Evolutionary conservation across 2,113 vertebrate genomes (phyloP).

Genomic region (Myxocyprinus asiaticus): DNA sequence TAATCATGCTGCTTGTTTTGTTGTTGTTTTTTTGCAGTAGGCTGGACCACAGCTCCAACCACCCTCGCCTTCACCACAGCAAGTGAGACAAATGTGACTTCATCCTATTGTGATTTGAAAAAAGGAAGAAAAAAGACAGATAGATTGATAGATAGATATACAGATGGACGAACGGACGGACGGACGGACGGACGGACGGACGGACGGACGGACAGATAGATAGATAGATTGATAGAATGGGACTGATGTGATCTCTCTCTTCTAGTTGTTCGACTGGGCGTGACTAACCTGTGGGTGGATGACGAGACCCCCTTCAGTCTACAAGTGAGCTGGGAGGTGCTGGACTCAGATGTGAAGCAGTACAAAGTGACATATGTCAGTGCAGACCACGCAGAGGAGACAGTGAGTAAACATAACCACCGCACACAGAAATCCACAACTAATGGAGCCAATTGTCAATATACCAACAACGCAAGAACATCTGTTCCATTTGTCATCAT

Average conservation of each 20-base stretch:
- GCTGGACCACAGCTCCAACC: slow-evolving; percentile 67
- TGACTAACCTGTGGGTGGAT: slow-evolving; percentile 83
- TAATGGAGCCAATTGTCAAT: background rate
- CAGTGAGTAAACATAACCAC: slow-evolving; percentile 76
- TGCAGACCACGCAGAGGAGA: slow-evolving; percentile 77
- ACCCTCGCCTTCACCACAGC: slow-evolving; percentile 68
- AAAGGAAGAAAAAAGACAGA: background rate
- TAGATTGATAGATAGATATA: too few species aligned
- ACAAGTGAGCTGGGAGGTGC: slow-evolving; percentile 83
- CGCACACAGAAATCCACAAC: background rate
- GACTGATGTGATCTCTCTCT: slow-evolving; percentile 46
- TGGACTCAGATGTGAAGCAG: slow-evolving; percentile 76
- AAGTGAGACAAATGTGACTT: slow-evolving; percentile 71
- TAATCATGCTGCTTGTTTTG: too few species aligned
- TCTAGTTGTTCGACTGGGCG: slow-evolving; percentile 79
- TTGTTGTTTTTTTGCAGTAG: slow-evolving; percentile 73
- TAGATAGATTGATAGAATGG: background rate
- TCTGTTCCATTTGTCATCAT: too few species aligned
- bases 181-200: too few species aligned
- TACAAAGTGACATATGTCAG: slow-evolving; percentile 85
- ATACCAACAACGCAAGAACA: slow-evolving; percentile 5
- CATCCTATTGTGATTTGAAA: slow-evolving; percentile 4
- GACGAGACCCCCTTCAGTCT: slow-evolving; percentile 90
- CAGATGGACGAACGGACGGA: too few species aligned
- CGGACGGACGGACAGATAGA: too few species aligned